phyloP scores from a whole-genome alignment of 2,113 vertebrate species.

The Potamarius usumacintae region DNA sequence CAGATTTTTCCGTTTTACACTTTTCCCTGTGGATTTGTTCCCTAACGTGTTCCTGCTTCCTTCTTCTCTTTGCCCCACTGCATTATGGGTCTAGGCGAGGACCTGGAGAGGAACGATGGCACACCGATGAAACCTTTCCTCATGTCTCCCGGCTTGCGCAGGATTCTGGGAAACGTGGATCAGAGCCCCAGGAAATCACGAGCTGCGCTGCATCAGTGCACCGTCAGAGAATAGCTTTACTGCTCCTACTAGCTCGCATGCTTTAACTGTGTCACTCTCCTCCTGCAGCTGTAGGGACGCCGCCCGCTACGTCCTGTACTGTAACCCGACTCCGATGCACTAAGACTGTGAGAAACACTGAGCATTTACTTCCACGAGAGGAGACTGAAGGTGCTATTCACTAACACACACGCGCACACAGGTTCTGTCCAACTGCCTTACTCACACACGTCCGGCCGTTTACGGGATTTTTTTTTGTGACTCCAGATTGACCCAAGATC shows the following conservation, averaged over 20 bases:
- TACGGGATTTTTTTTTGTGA: neutral
- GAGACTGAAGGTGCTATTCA: slow-evolving; percentile 48
- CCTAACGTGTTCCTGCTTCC: neutral
- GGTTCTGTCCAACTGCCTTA: slow-evolving; percentile 12
- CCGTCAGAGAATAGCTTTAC: slow-evolving; percentile 11
- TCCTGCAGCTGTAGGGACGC: neutral
- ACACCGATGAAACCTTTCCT: slow-evolving; percentile 85
- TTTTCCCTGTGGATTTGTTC: neutral
- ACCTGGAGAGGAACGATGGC: slow-evolving; percentile 90
- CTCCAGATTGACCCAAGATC: neutral
- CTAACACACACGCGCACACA: slow-evolving; percentile 21
- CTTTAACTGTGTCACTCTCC: slow-evolving; percentile 12
- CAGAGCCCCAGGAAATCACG: slow-evolving; percentile 72
- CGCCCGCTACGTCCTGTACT: neutral
- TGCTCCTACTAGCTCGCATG: slow-evolving; percentile 30
- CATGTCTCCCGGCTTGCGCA: slow-evolving; percentile 85
- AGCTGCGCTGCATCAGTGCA: neutral
- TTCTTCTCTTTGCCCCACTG: neutral
- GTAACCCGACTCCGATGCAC: slow-evolving; percentile 17
- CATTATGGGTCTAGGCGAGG: slow-evolving; percentile 78
- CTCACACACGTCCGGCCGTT: neutral
- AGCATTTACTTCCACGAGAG: slow-evolving; percentile 5
- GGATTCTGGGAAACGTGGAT: slow-evolving; percentile 81
- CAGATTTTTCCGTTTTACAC: neutral
- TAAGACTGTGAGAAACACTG: slow-evolving; percentile 2